Conservation (phyloP, 2,888 invertebrate species). For the Timema podura region DNA sequence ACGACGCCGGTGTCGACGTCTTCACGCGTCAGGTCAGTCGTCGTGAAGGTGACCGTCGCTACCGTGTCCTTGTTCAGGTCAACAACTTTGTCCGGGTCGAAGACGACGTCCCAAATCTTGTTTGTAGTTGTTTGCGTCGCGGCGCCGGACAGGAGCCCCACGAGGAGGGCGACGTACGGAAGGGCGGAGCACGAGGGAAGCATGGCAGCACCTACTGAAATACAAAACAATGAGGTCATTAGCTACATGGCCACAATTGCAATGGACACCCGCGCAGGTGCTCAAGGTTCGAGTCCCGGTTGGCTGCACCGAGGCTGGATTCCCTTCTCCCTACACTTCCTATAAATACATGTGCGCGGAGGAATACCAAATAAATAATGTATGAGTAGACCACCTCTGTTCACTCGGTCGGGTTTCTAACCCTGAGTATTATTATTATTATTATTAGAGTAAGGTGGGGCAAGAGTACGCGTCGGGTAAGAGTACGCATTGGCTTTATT, state of each 20-base stretch:
- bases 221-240: neutral
- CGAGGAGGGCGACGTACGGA: slow-evolving; percentile 51
- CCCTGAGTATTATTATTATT: no score
- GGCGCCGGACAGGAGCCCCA: slow-evolving; percentile 49
- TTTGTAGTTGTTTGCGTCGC: slow-evolving; percentile 36
- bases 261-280: no score
- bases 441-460: no score
- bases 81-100: slow-evolving; percentile 43
- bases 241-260: neutral
- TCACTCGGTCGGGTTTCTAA: no score
- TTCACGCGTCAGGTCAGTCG: slow-evolving; percentile 40
- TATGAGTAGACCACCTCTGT: no score
- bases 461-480: no score
- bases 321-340: no score
- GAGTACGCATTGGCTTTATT: no score
- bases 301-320: no score
- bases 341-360: no score
- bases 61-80: slow-evolving; percentile 51
- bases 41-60: slow-evolving; percentile 45
- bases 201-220: slow-evolving; percentile 43
- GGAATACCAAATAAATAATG: no score
- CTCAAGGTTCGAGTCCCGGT: no score
- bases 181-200: slow-evolving; percentile 61
- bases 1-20: slow-evolving; percentile 21
- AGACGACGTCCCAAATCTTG: slow-evolving; percentile 39